Evolutionary conservation across 2,888 invertebrate genomes (phyloP), one percentile per base, ranked within the genome.

Genomic region (Caenorhabditis sinica): DNA sequence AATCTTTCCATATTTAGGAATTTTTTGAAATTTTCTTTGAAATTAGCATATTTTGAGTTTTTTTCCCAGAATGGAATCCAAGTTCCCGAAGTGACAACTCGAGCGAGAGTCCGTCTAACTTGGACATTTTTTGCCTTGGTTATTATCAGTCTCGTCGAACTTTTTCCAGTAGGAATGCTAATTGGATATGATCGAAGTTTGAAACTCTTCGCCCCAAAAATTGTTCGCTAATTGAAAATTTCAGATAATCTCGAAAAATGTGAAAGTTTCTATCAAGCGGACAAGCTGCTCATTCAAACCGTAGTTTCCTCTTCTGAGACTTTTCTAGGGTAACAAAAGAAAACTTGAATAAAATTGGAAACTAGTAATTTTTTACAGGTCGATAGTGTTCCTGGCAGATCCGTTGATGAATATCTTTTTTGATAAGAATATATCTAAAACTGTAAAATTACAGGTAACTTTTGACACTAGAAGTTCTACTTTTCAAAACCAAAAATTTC

Each of bases 61-160:
- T 23, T 53, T 23, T 9, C 8, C 25, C 60, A 76, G 77, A 69
- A 63, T 15, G 77, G 77, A 51, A 61, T 77, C 61, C 30, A 69
- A 23, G 28, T 51, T 17, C 60, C 69, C 9, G 61, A 53, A 33
- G 66, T 69, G 17, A 61, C 40, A 4, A 33, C 8, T 20, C 77
- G 77, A 28, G 77, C 69, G 1, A 49, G 77, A 2, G 30, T 77
- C 43, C 77, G 77, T 13, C 63, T 77, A 13, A 69, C 77, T 6
- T 77, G 69, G 63, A 69, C 77, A n/a, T 77, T 77, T n/a, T 36
- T 77, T 28, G 69, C 69, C 36, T 30, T 77, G 25, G 30, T 77
- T 13, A 20, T 77, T 33, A 30, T 69, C 36, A 63, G 69, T 53
- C 43, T 77, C 61, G 45, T 77, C 15, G 77, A 77, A 30, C 30